Conservation (phyloP, 2,888 invertebrate genomes). For the Stenodema calcarata region DNA sequence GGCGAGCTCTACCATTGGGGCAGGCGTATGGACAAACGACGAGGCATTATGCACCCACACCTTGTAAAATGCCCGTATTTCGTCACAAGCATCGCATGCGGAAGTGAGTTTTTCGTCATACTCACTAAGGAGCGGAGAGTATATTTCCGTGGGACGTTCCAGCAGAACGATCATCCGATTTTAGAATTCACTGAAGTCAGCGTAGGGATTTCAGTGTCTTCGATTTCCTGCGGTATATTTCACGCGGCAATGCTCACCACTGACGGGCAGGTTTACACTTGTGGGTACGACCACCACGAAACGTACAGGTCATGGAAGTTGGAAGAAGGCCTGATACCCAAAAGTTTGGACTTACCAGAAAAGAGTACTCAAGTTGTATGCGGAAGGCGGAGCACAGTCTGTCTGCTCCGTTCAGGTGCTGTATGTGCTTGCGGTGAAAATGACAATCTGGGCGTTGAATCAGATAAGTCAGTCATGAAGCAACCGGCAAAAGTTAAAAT, state of each 20-base stretch:
- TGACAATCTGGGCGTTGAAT: conserved; percentile 41
- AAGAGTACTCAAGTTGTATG: conserved; percentile 25
- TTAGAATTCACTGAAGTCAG: conserved; percentile 25
- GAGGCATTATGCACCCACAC: conserved; percentile 27
- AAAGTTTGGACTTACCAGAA: conserved; percentile 15
- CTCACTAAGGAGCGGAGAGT: conserved; percentile 31
- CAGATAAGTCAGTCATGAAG: conserved; percentile 36
- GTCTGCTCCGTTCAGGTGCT: background rate
- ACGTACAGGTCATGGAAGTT: conserved; percentile 29
- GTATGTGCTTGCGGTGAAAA: conserved; percentile 37
- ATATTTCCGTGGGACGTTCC: conserved; percentile 25
- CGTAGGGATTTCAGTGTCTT: background rate
- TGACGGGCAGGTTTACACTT: conserved; percentile 30
- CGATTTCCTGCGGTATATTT: conserved; percentile 19
- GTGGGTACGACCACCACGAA: conserved; percentile 29
- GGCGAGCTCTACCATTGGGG: conserved; percentile 41
- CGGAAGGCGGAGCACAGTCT: conserved; percentile 30
- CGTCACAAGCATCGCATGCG: conserved; percentile 19
- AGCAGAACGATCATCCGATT: conserved; percentile 22
- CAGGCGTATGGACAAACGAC: conserved; percentile 37
- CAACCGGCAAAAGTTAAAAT: conserved; percentile 20
- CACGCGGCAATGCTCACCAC: conserved; percentile 13
- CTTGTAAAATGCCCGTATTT: conserved; percentile 36
- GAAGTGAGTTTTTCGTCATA: conserved; percentile 32
- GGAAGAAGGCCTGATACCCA: conserved; percentile 20